These are phyloP conservation scores for Lepidostoma basale DNA, from an alignment of 1,140 invertebrate species.

Conservation along the genomic window DNA sequence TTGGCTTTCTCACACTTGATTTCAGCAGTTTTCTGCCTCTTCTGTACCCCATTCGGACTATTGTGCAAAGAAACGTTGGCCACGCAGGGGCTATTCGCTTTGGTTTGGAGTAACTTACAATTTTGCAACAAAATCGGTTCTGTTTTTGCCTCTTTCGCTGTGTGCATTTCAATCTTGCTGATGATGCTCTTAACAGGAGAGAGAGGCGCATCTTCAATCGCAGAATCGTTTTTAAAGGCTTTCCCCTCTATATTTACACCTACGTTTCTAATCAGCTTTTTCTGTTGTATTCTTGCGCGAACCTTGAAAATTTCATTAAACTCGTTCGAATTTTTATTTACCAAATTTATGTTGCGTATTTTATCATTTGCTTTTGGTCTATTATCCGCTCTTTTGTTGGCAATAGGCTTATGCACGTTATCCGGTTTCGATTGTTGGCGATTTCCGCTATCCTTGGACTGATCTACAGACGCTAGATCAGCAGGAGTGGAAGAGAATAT, in stretches of 20 bases:
- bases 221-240: conserved; percentile 51
- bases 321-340: conserved; percentile 21
- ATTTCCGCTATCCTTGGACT: conserved; percentile 58
- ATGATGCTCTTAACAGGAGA: conserved; percentile 60
- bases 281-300: conserved; percentile 57
- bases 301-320: conserved; percentile 57
- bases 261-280: conserved; percentile 52
- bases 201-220: conserved; percentile 50
- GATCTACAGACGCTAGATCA: conserved; percentile 61
- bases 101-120: conserved; percentile 57
- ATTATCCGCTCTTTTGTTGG: conserved; percentile 47
- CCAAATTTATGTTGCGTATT: conserved; percentile 3
- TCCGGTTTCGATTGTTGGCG: conserved; percentile 52
- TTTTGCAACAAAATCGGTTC: conserved; percentile 53
- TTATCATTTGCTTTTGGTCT: conserved; percentile 2
- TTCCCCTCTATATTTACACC: conserved; percentile 49
- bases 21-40: conserved; percentile 55
- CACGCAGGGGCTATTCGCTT: conserved; percentile 55
- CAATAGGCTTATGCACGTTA: conserved; percentile 54
- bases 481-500: conserved; percentile 62
- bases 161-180: conserved; percentile 59
- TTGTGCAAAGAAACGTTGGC: conserved; percentile 59
- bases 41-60: conserved; percentile 57
- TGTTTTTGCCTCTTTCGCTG: conserved; percentile 52
- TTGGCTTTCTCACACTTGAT: conserved; percentile 41